phyloP scores from a whole-genome alignment of 2,113 vertebrate species.

The Aspiorhynchus laticeps region DNA sequence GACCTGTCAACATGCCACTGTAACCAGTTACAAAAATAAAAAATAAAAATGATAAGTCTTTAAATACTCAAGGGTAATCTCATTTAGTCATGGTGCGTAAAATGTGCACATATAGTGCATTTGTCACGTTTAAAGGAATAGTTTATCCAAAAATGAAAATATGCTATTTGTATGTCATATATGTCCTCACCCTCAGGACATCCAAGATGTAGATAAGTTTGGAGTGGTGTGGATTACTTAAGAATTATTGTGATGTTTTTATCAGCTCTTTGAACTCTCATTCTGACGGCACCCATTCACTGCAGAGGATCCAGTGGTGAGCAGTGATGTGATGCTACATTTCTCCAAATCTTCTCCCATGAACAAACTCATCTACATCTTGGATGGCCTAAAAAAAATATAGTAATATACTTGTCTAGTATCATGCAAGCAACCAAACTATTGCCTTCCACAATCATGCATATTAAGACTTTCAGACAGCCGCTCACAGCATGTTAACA shows the following conservation, averaged over 20 bases:
- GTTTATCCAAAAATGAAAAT: too few relatives aligned
- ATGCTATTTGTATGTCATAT: too few relatives aligned
- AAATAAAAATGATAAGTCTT: background rate
- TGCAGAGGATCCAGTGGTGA: too few relatives aligned
- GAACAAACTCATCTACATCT: background rate
- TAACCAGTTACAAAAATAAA: background rate
- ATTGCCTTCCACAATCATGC: background rate
- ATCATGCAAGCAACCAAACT: background rate
- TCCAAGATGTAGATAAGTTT: too few relatives aligned
- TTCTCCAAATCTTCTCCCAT: background rate
- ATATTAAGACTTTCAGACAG: constrained; percentile 1
- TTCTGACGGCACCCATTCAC: too few relatives aligned
- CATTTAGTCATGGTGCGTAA: background rate
- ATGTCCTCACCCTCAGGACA: too few relatives aligned
- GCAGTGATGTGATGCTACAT: too few relatives aligned
- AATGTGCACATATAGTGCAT: background rate
- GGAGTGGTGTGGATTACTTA: too few relatives aligned
- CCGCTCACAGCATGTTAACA: background rate
- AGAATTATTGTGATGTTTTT: too few relatives aligned
- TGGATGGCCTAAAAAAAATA: background rate
- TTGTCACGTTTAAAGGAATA: too few relatives aligned
- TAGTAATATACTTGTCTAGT: background rate
- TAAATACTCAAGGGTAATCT: background rate
- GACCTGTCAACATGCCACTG: background rate
- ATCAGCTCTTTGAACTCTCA: too few relatives aligned